Evolutionary conservation across 2,113 vertebrate genomes (phyloP).

Genomic region (Zosterops hypoxanthus): DNA sequence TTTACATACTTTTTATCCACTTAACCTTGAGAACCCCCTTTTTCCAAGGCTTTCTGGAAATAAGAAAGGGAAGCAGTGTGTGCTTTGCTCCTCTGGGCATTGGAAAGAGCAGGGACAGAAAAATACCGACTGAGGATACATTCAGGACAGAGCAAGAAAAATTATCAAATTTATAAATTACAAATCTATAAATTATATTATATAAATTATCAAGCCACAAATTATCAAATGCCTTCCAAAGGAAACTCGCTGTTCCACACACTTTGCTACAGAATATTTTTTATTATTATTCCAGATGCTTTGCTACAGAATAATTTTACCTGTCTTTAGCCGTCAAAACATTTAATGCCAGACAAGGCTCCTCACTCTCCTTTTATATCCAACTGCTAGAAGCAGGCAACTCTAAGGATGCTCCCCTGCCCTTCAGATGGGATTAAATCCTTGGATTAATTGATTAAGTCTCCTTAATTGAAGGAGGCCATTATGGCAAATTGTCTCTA

Average conservation of each 20-base stretch:
- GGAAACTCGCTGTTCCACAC: not conserved
- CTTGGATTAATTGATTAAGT: not conserved
- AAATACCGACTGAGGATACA: not conserved
- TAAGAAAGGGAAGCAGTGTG: not conserved
- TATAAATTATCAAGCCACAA: not conserved
- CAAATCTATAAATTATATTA: too few species aligned
- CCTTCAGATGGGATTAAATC: not conserved
- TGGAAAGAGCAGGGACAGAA: not conserved
- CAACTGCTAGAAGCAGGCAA: not conserved
- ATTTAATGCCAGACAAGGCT: not conserved
- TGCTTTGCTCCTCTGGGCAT: not conserved
- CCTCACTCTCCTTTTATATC: not conserved
- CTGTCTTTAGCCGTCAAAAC: not conserved
- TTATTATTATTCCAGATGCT: not conserved
- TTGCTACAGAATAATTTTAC: not conserved
- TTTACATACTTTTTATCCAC: not conserved
- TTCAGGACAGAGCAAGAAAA: not conserved
- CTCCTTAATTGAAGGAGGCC: not conserved
- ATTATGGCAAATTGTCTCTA: accelerated
- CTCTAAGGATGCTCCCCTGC: not conserved
- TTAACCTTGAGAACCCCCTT: not conserved
- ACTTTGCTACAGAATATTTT: not conserved
- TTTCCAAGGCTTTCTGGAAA: not conserved
- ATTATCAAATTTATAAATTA: too few species aligned
- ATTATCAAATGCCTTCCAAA: not conserved